phyloP scores from a whole-genome alignment of 2,888 invertebrate genomes.

The Dendrolimus pini region DNA sequence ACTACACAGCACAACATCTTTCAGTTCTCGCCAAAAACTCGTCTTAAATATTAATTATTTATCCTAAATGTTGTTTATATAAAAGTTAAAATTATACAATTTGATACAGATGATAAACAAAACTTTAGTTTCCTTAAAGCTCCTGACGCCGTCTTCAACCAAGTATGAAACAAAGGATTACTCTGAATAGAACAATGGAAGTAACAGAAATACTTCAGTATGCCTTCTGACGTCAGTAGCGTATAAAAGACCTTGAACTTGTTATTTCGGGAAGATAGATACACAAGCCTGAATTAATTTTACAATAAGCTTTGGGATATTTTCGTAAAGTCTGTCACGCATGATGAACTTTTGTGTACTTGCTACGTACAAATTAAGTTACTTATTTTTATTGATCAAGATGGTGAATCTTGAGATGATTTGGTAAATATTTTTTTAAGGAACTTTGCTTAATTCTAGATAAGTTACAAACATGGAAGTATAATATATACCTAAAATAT shows the following conservation, averaged over 20 bases:
- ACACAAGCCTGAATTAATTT: not conserved
- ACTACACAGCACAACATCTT: too few species aligned
- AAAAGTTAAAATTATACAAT: not conserved
- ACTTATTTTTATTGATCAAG: not conserved
- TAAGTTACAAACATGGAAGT: not conserved
- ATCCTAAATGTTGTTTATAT: not conserved
- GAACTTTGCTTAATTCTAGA: not conserved
- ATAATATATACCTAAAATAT: not conserved
- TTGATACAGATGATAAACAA: not conserved
- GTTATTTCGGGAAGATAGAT: not conserved
- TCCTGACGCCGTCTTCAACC: not conserved
- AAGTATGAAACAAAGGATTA: not conserved
- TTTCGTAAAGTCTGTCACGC: not conserved
- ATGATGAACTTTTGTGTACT: not conserved
- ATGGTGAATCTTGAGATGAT: not conserved
- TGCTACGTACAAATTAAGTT: not conserved
- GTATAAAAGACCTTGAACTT: not conserved
- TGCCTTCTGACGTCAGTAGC: not conserved
- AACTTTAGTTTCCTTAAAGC: not conserved
- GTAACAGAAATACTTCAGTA: not conserved
- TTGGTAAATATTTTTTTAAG: not conserved
- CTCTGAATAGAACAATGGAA: not conserved
- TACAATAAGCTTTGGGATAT: not conserved
- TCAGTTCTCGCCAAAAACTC: too few species aligned
- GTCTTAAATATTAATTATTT: too few species aligned